Base-by-base conservation (phyloP, 2,797 vertebrate species). In the Acanthopagrus latus region DNA sequence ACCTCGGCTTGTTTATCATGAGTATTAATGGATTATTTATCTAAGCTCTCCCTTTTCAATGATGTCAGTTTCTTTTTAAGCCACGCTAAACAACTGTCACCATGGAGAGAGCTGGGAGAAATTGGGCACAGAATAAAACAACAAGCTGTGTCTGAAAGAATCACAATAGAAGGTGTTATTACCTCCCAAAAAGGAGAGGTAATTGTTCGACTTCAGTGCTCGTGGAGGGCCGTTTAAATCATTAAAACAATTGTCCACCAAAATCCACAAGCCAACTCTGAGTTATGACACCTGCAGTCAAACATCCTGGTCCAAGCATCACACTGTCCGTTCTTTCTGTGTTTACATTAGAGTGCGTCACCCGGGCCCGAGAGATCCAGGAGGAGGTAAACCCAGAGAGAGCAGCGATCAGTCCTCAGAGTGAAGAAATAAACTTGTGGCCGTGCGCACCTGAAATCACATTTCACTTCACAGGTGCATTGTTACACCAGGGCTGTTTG, bases 371-470 rank as follows among this genome's bases (percentile, higher is more conserved):
- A 75, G 58, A 80, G 80, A 83, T 85, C 80, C 71, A 70, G 75
- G 56, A 47, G 64, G 64, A 86, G 64, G 78, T 78, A 64, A 87
- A 86, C 71, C 64, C 63, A 59, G 72, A 71, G 71, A 5, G 65
- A 81, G 56, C 46, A 20, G 20, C 27, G 17, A 83, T 86, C 75
- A 59, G 64, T 52, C 57, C 60, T 74, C 62, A 48, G 27, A 74
- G 75, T 21, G 58, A 56, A 89, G 84, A 92, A 91, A 92, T 86
- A 91, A 83, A 83, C 86, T 18, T 62, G 29, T 18, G 72, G 64
- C 81, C 64, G 46, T 2, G 29, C 44, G 67, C 91, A 93, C 90
- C 90, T 94, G 90, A 89, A 91, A 91, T 85, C 86, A 93, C 88
- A 92, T 66, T 67, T 66, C 10, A 50, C 77, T 47, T 63, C 64